Evolutionary conservation across 2,113 vertebrate species (phyloP).

Genomic region (Aviceda subcristata): DNA sequence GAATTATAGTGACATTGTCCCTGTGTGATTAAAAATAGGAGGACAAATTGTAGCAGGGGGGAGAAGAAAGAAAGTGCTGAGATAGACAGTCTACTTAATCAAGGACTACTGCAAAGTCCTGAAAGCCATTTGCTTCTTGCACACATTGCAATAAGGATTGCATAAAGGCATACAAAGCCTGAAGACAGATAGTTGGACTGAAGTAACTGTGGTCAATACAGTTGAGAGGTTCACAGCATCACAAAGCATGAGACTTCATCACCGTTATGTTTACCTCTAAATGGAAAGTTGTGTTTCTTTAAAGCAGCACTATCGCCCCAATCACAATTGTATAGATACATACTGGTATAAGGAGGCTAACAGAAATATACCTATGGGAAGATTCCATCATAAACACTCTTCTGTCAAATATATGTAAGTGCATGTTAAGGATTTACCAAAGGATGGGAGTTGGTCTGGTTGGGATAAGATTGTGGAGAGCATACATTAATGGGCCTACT

Average conservation of each 20-base stretch:
- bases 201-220: background rate
- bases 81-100: background rate
- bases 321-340: background rate
- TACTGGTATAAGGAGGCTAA: background rate
- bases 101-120: background rate
- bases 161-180: background rate
- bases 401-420: background rate
- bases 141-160: background rate
- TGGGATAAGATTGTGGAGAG: background rate
- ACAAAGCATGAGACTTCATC: background rate
- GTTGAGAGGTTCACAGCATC: background rate
- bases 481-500: background rate
- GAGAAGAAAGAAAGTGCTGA: background rate
- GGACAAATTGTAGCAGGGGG: background rate
- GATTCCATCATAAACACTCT: background rate
- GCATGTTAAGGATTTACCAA: background rate
- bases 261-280: background rate
- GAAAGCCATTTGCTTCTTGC: background rate
- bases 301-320: background rate
- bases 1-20: background rate
- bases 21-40: background rate
- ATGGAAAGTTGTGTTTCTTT: background rate
- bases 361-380: background rate
- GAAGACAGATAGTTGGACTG: background rate
- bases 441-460: background rate